phyloP scores from a whole-genome alignment of 2,113 vertebrate genomes.

The Laticauda laticaudata region DNA sequence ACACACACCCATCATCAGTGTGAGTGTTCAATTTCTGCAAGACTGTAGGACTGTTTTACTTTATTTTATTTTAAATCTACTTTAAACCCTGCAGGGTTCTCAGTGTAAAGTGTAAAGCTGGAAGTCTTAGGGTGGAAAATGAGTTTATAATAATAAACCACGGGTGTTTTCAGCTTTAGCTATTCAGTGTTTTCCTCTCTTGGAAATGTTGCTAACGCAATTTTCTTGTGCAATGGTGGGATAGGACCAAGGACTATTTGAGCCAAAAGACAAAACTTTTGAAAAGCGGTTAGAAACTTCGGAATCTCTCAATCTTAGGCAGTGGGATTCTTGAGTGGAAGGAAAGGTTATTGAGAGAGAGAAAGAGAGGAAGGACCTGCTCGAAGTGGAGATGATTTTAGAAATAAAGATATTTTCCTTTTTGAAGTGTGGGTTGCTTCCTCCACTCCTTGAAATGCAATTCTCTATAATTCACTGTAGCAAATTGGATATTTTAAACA shows the following conservation, averaged over 20 bases:
- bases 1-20: neutral
- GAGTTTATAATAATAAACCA: conserved; percentile 56
- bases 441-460: neutral
- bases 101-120: conserved; percentile 9
- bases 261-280: neutral
- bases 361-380: too few relatives aligned
- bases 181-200: conserved; percentile 40
- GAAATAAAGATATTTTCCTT: neutral
- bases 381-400: accelerated
- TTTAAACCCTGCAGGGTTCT: conserved; percentile 45
- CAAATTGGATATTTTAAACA: too few relatives aligned
- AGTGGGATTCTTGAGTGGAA: neutral
- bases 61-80: neutral
- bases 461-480: neutral
- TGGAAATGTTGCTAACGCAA: neutral
- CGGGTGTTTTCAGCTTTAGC: conserved; percentile 28
- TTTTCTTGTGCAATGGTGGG: neutral
- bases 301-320: neutral
- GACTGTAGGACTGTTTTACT: neutral
- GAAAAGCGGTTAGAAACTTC: neutral
- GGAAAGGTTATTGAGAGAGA: neutral
- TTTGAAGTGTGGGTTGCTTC: neutral
- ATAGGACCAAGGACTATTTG: neutral
- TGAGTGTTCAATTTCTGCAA: neutral
- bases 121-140: neutral